Conservation (phyloP, 35 echinoderm and acorn worm species). For the Ptychodera flava region DNA sequence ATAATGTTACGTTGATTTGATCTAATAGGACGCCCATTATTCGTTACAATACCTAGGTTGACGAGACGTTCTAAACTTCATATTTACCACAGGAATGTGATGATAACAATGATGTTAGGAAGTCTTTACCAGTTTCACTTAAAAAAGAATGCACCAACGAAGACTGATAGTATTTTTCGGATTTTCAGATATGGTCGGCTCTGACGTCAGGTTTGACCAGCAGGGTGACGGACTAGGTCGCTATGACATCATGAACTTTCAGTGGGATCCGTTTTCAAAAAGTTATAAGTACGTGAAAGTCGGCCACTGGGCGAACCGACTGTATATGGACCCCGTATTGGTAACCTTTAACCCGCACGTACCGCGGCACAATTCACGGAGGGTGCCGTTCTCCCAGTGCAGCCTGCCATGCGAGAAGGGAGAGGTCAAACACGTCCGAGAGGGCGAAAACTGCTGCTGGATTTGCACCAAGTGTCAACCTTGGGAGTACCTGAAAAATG, state of each 20-base stretch:
- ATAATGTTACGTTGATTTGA: no score
- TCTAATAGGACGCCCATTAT: no score
- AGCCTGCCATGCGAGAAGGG: constrained; percentile 77
- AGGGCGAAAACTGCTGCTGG: constrained; percentile 85
- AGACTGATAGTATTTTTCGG: no score
- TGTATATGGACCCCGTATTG: constrained; percentile 24
- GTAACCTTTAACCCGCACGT: constrained; percentile 63
- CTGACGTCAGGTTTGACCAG: constrained; percentile 74
- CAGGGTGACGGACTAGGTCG: constrained; percentile 84
- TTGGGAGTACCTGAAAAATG: constrained; percentile 67
- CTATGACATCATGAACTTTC: constrained; percentile 96
- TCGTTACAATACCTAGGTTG: no score
- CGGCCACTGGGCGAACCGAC: constrained; percentile 54
- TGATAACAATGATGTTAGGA: no score
- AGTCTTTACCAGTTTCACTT: no score
- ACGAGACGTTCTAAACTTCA: no score
- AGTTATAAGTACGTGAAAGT: constrained; percentile 58
- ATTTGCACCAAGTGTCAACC: constrained; percentile 60
- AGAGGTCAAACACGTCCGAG: constrained; percentile 75
- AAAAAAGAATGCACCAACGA: no score
- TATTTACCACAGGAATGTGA: no score
- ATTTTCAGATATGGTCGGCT: constrained; percentile 65
- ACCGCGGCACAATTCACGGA: neutral
- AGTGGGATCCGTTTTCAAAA: constrained; percentile 16
- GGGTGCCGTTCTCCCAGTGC: constrained; percentile 68